Evolutionary conservation across 2,888 invertebrate genomes (phyloP).

Genomic region (Micoletzkya japonica): DNA sequence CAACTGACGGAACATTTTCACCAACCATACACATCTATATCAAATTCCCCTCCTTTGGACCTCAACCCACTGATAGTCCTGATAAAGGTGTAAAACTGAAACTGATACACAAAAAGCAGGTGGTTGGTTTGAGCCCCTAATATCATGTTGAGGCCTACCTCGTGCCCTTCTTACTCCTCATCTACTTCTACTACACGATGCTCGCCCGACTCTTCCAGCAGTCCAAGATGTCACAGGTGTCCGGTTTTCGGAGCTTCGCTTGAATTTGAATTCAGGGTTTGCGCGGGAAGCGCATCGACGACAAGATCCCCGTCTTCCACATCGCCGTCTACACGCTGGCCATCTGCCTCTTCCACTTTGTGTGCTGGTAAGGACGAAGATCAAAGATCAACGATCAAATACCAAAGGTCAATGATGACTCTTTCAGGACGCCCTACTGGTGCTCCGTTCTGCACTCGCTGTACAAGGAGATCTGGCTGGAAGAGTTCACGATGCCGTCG

Average conservation of each 20-base stretch:
- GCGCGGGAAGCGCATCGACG: conserved; percentile 22
- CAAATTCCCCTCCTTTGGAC: too few species aligned
- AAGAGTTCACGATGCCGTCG: conserved; percentile 33
- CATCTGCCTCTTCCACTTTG: conserved; percentile 59
- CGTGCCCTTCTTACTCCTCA: conserved; percentile 56
- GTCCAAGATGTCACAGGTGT: conserved; percentile 34
- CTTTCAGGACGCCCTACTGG: conserved; percentile 59
- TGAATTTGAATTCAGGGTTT: conserved; percentile 9
- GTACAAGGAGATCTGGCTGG: conserved; percentile 45
- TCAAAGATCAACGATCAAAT: background rate
- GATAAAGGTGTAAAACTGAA: too few species aligned
- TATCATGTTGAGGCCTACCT: conserved; percentile 46
- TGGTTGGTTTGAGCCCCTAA: too few species aligned
- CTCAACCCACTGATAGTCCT: too few species aligned
- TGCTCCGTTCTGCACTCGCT: conserved; percentile 57
- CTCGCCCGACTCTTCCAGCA: conserved; percentile 52
- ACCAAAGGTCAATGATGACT: background rate
- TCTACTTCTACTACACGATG: conserved; percentile 61
- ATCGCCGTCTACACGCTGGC: conserved; percentile 62
- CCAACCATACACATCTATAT: too few species aligned
- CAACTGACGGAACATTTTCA: too few species aligned
- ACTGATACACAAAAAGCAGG: too few species aligned
- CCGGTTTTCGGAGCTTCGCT: background rate
- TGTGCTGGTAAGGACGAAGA: conserved; percentile 51
- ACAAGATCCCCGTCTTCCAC: conserved; percentile 54